phyloP scores from a whole-genome alignment of 2,888 invertebrate species.

The Junonia oenone region DNA sequence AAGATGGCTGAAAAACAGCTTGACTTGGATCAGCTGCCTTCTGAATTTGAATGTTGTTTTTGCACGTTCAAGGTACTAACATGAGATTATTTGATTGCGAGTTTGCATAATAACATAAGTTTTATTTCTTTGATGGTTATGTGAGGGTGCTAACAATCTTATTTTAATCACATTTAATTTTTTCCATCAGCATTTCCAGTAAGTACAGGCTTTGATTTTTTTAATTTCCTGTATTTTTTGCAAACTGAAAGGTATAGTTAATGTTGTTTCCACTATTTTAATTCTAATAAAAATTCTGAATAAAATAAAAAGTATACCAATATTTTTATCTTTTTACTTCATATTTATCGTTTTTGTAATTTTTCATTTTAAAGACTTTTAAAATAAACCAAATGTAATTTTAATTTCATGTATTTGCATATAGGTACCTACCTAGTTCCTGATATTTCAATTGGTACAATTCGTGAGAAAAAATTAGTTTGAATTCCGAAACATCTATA shows the following conservation, averaged over 20 bases:
- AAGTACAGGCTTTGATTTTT: constrained; percentile 35
- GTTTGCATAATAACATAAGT: constrained; percentile 16
- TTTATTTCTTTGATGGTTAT: constrained; percentile 28
- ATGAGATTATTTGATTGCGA: constrained; percentile 14
- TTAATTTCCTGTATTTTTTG: too few species aligned
- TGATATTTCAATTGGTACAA: background rate
- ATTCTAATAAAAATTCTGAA: background rate
- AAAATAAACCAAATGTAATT: too few species aligned
- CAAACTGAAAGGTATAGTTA: background rate
- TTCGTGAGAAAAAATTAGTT: background rate
- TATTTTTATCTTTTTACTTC: background rate
- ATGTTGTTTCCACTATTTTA: background rate
- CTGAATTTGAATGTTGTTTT: constrained; percentile 98
- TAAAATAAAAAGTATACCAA: too few species aligned
- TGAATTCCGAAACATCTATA: background rate
- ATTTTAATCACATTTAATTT: constrained; percentile 34
- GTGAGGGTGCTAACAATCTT: constrained; percentile 19
- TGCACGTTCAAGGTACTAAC: constrained; percentile 94
- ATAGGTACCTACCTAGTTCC: too few species aligned
- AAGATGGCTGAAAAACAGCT: constrained; percentile 85
- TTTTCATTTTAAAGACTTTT: background rate
- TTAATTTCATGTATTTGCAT: too few species aligned
- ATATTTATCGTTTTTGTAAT: background rate
- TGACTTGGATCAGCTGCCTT: constrained; percentile 93
- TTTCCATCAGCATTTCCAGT: constrained; percentile 43